A percentile compares a stretch with the other conserved stretches of the same genome.
phyloP scores from a whole-genome alignment of 2,113 vertebrate genomes.

The Odontophorus gujanensis region DNA sequence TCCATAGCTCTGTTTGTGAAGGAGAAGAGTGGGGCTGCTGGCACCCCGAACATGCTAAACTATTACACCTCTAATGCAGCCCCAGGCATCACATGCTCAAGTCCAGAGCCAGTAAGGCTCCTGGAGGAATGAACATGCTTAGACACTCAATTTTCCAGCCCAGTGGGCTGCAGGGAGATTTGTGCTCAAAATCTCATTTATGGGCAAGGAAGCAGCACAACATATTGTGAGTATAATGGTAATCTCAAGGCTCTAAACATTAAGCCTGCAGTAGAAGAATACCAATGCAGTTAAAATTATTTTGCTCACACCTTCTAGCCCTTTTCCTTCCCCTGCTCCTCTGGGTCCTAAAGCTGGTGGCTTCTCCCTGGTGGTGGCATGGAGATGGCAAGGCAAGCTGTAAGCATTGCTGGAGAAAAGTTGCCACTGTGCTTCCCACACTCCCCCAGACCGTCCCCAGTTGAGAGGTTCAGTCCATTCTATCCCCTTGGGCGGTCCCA shows the following conservation, averaged over 20 bases:
- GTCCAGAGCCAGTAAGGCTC: neutral
- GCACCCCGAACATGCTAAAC: neutral
- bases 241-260: neutral
- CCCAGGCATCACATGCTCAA: fast-evolving
- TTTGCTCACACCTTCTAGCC: neutral
- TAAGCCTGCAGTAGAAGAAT: neutral
- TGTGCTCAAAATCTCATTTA: neutral
- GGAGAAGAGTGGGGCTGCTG: neutral
- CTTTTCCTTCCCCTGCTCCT: neutral
- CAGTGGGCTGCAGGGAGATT: neutral
- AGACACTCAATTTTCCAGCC: neutral
- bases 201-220: neutral
- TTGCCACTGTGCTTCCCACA: neutral
- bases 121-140: neutral
- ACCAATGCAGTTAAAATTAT: neutral
- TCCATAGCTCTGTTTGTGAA: neutral
- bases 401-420: neutral
- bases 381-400: neutral
- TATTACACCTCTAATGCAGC: fast-evolving
- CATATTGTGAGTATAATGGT: neutral
- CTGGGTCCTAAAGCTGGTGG: neutral
- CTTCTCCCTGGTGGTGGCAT: neutral
- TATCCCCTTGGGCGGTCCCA: neutral
- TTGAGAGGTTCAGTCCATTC: neutral
- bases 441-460: neutral